phyloP scores from a whole-genome alignment of 2,113 vertebrate species.

The Colius striatus region DNA sequence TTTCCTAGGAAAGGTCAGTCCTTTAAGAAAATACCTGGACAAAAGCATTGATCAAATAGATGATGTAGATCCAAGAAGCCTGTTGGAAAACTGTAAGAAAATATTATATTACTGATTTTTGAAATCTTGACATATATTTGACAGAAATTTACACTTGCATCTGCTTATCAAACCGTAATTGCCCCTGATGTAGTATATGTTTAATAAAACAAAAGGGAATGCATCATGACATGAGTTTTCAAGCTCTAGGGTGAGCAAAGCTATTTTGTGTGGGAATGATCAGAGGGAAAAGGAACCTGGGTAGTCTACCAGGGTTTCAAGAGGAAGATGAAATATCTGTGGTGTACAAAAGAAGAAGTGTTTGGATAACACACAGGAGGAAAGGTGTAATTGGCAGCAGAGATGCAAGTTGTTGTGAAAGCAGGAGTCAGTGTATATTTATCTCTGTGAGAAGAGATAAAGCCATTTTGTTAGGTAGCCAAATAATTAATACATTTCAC shows the following conservation, averaged over 20 bases:
- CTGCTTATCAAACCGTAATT: background rate
- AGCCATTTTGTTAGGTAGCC: background rate
- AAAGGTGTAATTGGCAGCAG: background rate
- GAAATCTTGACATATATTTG: background rate
- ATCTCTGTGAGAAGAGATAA: background rate
- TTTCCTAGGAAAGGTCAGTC: background rate
- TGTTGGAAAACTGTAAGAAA: background rate
- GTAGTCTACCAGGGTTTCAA: background rate
- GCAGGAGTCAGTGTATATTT: background rate
- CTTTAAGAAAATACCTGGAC: background rate
- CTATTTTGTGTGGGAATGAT: background rate
- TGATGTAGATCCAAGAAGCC: rapidly evolving
- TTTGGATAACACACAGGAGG: background rate
- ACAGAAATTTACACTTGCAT: background rate
- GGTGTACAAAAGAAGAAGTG: background rate
- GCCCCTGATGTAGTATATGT: background rate
- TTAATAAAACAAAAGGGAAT: background rate
- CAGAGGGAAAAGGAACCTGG: background rate
- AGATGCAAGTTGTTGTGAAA: background rate
- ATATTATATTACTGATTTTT: background rate
- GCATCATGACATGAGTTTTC: rapidly evolving
- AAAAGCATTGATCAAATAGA: background rate
- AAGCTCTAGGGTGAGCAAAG: background rate
- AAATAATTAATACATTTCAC: background rate
- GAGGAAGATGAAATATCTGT: background rate